Percentiles rank a stretch among this genome's conserved stretches.
Conservation (phyloP, 2,888 invertebrate species). For the Glaucopsyche alexis region DNA sequence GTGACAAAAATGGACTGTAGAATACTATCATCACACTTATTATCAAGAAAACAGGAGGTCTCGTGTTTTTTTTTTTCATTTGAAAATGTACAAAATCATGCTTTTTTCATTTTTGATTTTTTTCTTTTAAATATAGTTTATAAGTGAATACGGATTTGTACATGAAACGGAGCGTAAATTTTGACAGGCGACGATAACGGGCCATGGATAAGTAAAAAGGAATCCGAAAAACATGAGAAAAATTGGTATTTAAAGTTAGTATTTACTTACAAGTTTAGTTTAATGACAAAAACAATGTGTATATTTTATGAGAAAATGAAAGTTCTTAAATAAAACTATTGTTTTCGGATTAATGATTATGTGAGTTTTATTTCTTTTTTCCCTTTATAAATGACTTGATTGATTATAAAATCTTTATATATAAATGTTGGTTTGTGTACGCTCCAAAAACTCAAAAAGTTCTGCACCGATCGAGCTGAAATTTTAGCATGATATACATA, state of each 20-base stretch:
- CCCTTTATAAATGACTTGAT: conserved; percentile 36
- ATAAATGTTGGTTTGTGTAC: too few species aligned
- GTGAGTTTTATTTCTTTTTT: conserved; percentile 68
- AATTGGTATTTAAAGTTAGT: conserved; percentile 80
- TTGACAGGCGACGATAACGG: conserved; percentile 54
- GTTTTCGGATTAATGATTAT: conserved; percentile 78
- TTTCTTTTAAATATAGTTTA: conserved; percentile 73
- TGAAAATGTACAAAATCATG: conserved; percentile 78
- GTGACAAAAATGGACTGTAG: conserved; percentile 73
- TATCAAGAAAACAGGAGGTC: conserved; percentile 56
- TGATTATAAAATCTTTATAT: too few species aligned
- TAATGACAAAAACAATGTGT: conserved; percentile 80
- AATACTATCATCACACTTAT: conserved; percentile 76
- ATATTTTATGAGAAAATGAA: conserved; percentile 80
- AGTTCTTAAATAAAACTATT: conserved; percentile 81
- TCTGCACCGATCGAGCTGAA: too few species aligned
- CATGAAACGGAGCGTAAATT: conserved; percentile 59
- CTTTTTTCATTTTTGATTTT: conserved; percentile 70
- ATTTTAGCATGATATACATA: too few species aligned
- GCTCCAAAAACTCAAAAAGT: too few species aligned
- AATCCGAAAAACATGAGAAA: conserved; percentile 59
- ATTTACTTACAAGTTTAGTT: conserved; percentile 80
- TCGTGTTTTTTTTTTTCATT: conserved; percentile 64
- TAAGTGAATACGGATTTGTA: conserved; percentile 72
- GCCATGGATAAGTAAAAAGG: conserved; percentile 45